Evolutionary conservation across 1,140 invertebrate species (phyloP).

Genomic region (Babylonia areolata): DNA sequence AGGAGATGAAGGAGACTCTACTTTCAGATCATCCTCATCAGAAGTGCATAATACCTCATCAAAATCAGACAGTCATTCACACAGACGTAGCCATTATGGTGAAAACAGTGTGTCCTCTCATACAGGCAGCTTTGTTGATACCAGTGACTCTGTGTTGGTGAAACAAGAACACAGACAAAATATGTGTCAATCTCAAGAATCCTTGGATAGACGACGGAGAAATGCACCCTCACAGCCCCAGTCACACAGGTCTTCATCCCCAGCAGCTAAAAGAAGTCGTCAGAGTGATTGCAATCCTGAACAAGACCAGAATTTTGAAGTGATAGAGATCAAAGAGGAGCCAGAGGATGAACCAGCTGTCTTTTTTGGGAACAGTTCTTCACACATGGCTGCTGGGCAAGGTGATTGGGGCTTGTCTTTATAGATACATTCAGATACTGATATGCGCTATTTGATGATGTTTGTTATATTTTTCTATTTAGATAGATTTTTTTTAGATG

Average conservation of each 20-base stretch:
- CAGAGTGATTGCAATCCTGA: neutral
- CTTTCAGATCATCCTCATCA: no score
- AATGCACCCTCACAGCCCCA: neutral
- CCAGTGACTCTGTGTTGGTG: neutral
- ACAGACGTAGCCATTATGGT: neutral
- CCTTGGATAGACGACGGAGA: conserved; percentile 15
- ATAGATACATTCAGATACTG: no score
- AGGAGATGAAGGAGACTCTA: conserved; percentile 1
- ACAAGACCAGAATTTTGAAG: conserved; percentile 22
- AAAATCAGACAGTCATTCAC: neutral
- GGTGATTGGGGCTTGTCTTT: neutral
- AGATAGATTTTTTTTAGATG: no score
- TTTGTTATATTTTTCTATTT: no score
- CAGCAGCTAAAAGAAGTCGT: conserved; percentile 26
- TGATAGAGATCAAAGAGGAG: conserved; percentile 38
- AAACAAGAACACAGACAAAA: conserved; percentile 1
- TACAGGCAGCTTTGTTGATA: neutral
- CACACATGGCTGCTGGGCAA: neutral
- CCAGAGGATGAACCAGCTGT: conserved; percentile 30
- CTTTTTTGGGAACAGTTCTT: conserved; percentile 21
- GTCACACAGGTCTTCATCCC: neutral
- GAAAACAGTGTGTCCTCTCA: conserved; percentile 17
- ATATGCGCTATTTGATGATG: no score
- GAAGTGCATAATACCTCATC: no score
- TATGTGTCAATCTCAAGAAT: neutral